phyloP scores from a whole-genome alignment of 2,888 invertebrate species.

The Cistogaster globosa region DNA sequence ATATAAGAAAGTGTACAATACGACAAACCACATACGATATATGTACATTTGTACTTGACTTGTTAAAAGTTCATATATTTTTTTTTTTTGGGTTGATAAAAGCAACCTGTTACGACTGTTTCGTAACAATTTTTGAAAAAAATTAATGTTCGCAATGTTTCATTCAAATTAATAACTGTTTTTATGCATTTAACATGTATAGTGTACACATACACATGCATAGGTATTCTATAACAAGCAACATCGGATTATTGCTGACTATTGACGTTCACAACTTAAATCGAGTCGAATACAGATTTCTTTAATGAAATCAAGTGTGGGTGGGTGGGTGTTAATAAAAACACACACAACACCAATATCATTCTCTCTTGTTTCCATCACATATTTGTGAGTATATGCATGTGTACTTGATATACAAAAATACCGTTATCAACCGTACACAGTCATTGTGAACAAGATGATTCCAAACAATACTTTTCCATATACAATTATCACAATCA shows the following conservation, averaged over 20 bases:
- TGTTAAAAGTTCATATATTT: too few species aligned
- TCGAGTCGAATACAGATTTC: constrained; percentile 2
- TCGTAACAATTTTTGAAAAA: too few species aligned
- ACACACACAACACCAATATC: neutral
- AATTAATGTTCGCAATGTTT: too few species aligned
- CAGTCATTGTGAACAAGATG: constrained; percentile 40
- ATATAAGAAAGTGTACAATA: too few species aligned
- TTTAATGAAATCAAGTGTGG: neutral
- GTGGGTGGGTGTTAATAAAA: constrained; percentile 39
- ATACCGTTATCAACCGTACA: constrained; percentile 58
- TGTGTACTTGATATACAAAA: constrained; percentile 19
- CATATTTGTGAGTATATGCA: neutral
- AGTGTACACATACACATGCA: too few species aligned
- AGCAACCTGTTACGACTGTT: too few species aligned
- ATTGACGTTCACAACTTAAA: constrained; percentile 2
- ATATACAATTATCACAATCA: constrained; percentile 32
- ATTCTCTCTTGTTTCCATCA: constrained; percentile 32
- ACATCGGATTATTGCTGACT: constrained; percentile 2
- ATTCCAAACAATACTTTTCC: constrained; percentile 37
- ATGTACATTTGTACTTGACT: too few species aligned
- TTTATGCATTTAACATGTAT: too few species aligned
- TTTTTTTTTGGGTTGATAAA: too few species aligned
- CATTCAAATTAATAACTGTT: too few species aligned
- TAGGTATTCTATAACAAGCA: neutral
- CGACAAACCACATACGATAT: too few species aligned